Conservation (phyloP, 92 coral and sea anemone species). For the Nematostella vectensis region DNA sequence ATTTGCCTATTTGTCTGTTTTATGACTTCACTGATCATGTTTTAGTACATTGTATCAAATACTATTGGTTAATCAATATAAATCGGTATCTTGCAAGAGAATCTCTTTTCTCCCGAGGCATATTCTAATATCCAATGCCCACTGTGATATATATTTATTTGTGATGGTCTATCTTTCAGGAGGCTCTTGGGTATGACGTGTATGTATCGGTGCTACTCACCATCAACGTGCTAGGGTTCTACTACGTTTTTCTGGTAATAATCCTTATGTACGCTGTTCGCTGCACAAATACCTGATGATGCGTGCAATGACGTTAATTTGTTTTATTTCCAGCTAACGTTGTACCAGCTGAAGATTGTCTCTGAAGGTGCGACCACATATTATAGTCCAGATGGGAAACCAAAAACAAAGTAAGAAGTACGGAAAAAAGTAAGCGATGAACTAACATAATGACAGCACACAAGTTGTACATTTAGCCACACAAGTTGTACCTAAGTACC, state of each 20-base stretch:
- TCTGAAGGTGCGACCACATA: conserved; percentile 92
- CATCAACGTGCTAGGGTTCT: conserved; percentile 58
- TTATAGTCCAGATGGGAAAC: conserved; percentile 65
- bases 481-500: not conserved
- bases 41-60: no score
- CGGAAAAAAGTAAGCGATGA: no score
- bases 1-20: no score
- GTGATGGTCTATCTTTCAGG: conserved; percentile 22
- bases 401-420: conserved; percentile 9
- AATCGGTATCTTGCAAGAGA: no score
- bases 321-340: conserved; percentile 36
- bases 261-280: not conserved
- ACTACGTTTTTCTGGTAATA: conserved; percentile 14
- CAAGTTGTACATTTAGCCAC: not conserved
- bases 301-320: not conserved
- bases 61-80: no score
- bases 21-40: no score
- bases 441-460: not conserved
- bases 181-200: conserved; percentile 69
- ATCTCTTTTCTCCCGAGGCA: no score
- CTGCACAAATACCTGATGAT: not conserved
- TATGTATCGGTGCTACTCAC: conserved; percentile 59
- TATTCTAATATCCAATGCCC: no score
- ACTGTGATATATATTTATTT: no score
- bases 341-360: conserved; percentile 74